Evolutionary conservation across 1,140 invertebrate species (phyloP), one percentile per base, ranked within the genome.

Genomic region (Drosophila paulistorum): DNA sequence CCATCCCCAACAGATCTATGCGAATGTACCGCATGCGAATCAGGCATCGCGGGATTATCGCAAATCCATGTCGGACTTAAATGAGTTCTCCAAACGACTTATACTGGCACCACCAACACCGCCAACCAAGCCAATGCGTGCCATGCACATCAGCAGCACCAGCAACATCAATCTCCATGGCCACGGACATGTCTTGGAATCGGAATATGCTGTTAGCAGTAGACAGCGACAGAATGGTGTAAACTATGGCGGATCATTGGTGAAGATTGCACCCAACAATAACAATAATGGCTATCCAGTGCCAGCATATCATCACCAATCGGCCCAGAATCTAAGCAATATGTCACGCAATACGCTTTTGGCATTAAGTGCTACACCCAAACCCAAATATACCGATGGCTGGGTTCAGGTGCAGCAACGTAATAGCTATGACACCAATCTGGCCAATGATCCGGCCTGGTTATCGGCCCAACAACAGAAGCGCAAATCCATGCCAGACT

Each of bases 301-400:
- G 26, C 77, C 26, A 67, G 82, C 68, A 3, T 87, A 91, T 58
- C 90, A 87, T 42, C 83, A 91, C 62, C 90, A 91, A 35, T 91
- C 90, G 9, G 83, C 81, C 6, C 90, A 91, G 33, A 91, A 91
- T 74, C 62, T 91, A 39, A 82, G 73, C 13, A 95, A 96, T 57
- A 96, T 96, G 95, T 94, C 94, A 17, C 94, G 95, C 59, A 95
- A 96, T 74, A 96, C 96, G 6, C 91, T 96, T 39, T 95, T 96
- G 90, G 96, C 96, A 2, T 92, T 97, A 2, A 96, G 96, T 84
- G 96, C 96, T 13, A 96, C 95, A 5, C 96, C 96, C 9, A 95
- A 95, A 37, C 94, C 95, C 9, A 94, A 95, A 84, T 94, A 96
- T 68, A 95, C 96, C 48, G 90, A 92, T 63, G 91, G 86, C 6